Evolutionary conservation across 1,140 invertebrate species (phyloP).

Genomic region (Eriosoma lanigerum): DNA sequence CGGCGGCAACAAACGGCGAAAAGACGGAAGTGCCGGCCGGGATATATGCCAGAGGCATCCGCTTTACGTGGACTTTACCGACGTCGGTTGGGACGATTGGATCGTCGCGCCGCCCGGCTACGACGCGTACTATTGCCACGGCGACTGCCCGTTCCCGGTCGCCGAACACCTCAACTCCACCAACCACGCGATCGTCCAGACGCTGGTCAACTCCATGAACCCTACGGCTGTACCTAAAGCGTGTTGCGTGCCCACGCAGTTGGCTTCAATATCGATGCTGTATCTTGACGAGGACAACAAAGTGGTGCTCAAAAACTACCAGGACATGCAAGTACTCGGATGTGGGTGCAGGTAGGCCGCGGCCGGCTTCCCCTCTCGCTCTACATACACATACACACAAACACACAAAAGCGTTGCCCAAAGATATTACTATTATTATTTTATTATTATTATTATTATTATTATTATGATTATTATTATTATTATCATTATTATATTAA

Average conservation of each 20-base stretch:
- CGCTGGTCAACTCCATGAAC: conserved; percentile 89
- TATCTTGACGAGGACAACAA: conserved; percentile 91
- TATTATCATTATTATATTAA: conserved; percentile 19
- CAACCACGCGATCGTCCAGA: conserved; percentile 98
- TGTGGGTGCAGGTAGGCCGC: conserved; percentile 74
- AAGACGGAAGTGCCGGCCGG: conserved; percentile 57
- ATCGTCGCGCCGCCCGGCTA: conserved; percentile 97
- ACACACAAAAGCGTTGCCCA: conserved; percentile 48
- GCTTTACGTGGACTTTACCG: conserved; percentile 93
- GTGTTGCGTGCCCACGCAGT: conserved; percentile 89
- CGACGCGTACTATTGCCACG: conserved; percentile 92
- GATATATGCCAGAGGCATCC: conserved; percentile 76
- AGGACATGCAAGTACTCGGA: conserved; percentile 91
- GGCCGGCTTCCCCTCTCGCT: neutral
- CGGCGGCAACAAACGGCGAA: conserved; percentile 57
- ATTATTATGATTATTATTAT: neutral
- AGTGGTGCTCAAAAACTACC: conserved; percentile 94
- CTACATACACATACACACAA: conserved; percentile 11
- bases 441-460: conserved; percentile 24
- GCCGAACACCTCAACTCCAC: conserved; percentile 93
- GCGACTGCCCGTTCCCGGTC: conserved; percentile 90
- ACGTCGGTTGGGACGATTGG: conserved; percentile 99
- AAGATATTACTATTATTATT: conserved; percentile 48
- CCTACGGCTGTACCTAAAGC: conserved; percentile 84
- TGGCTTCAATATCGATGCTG: conserved; percentile 89